phyloP scores from a whole-genome alignment of 2,888 invertebrate species.

The Idaea straminata region DNA sequence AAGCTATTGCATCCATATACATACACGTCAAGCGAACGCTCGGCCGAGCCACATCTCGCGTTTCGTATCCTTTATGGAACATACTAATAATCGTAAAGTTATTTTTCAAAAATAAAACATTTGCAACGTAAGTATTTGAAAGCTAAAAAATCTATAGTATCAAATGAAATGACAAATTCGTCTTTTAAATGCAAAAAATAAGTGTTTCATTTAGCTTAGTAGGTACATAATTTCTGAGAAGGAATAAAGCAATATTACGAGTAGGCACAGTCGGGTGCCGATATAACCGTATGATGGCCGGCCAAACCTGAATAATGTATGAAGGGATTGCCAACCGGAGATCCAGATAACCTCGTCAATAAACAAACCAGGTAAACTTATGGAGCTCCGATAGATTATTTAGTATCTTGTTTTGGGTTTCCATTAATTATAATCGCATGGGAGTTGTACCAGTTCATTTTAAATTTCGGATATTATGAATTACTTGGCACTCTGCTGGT shows the following conservation, averaged over 20 bases:
- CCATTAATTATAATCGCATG: constrained; percentile 2
- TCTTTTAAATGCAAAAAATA: background rate
- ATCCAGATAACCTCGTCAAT: constrained; percentile 21
- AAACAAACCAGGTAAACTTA: constrained; percentile 23
- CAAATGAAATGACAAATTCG: background rate
- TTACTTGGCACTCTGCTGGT: background rate
- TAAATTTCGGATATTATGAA: background rate
- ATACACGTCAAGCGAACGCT: too few relatives aligned
- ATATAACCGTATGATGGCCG: constrained; percentile 52
- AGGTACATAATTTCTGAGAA: constrained; percentile 28
- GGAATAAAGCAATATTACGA: constrained; percentile 39
- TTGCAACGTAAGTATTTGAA: too few relatives aligned
- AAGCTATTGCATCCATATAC: too few relatives aligned
- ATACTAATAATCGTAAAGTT: too few relatives aligned
- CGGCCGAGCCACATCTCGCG: too few relatives aligned
- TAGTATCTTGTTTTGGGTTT: constrained; percentile 12
- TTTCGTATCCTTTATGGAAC: too few relatives aligned
- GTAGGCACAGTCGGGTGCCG: constrained; percentile 33
- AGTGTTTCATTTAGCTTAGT: background rate
- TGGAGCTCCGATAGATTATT: constrained; percentile 19
- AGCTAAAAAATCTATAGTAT: background rate
- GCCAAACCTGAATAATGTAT: constrained; percentile 52
- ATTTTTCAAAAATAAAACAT: too few relatives aligned
- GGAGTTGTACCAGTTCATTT: background rate
- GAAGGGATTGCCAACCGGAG: constrained; percentile 34